Conservation (phyloP, 2,113 vertebrate species). For the Ictidomys tridecemlineatus region DNA sequence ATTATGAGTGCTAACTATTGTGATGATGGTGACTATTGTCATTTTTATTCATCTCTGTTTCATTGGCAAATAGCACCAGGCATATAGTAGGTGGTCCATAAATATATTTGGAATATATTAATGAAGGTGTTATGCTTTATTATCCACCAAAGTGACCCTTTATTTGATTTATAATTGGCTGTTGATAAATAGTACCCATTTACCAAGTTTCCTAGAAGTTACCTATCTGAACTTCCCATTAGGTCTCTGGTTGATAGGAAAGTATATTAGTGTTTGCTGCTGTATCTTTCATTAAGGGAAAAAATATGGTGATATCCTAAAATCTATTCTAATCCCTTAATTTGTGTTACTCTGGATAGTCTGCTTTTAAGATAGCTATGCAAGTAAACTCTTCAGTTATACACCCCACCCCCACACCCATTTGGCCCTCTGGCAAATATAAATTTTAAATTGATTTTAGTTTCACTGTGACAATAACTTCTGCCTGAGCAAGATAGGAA, state of each 20-base stretch:
- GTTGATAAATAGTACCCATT: neutral
- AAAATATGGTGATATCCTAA: neutral
- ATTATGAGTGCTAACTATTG: neutral
- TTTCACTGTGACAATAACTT: conserved; percentile 73
- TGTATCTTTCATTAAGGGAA: conserved; percentile 20
- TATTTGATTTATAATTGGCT: neutral
- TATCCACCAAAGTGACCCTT: conserved; percentile 22
- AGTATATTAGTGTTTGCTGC: conserved; percentile 28
- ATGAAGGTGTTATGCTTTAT: neutral
- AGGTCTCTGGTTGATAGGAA: neutral
- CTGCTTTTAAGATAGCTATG: conserved; percentile 41
- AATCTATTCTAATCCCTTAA: neutral
- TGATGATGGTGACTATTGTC: neutral
- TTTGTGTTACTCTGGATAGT: conserved; percentile 58
- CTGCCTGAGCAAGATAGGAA: conserved; percentile 72
- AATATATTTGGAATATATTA: conserved; percentile 37
- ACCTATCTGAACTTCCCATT: conserved; percentile 23
- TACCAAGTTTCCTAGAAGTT: neutral
- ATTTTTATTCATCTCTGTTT: conserved; percentile 20
- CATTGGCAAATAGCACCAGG: neutral
- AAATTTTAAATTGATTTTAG: conserved; percentile 80
- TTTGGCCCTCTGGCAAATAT: conserved; percentile 63
- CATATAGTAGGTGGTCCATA: neutral
- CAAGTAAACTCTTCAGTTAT: conserved; percentile 74
- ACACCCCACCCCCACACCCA: neutral